phyloP scores from a whole-genome alignment of 2,113 vertebrate species.

The Hyperopisus bebe region DNA sequence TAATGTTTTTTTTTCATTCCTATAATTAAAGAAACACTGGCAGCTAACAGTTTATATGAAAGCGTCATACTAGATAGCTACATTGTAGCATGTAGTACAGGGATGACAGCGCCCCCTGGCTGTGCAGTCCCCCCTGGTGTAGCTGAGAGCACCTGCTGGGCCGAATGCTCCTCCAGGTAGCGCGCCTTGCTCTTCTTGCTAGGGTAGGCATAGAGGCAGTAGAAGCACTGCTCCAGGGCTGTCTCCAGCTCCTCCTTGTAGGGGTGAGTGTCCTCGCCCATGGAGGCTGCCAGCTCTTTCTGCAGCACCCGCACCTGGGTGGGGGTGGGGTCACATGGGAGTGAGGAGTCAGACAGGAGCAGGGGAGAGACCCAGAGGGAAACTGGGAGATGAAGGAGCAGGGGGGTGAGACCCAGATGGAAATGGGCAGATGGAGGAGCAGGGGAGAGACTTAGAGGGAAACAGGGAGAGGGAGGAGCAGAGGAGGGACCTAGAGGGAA shows the following conservation, averaged over 20 bases:
- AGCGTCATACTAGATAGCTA: not conserved
- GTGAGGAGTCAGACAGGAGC: not conserved
- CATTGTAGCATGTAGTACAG: not conserved
- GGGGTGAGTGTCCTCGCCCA: constrained; percentile 71
- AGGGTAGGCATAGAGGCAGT: constrained; percentile 86
- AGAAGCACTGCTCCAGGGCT: constrained; percentile 92
- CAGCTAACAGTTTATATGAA: not conserved
- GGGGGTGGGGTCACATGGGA: not conserved
- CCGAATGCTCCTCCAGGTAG: constrained; percentile 91
- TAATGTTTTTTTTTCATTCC: not conserved
- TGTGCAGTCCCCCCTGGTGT: not conserved
- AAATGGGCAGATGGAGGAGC: not conserved
- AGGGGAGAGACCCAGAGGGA: not conserved
- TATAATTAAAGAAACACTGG: not conserved
- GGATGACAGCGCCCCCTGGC: not conserved
- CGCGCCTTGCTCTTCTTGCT: constrained; percentile 97
- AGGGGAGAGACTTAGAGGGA: not conserved
- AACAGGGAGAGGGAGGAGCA: not conserved
- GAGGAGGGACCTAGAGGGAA: not conserved
- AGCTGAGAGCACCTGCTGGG: constrained; percentile 71
- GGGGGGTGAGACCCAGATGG: not conserved
- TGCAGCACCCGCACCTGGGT: constrained; percentile 77
- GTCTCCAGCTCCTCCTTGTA: constrained; percentile 95
- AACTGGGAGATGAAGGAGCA: not conserved
- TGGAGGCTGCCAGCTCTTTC: constrained; percentile 71